Evolutionary conservation across 2,113 vertebrate genomes (phyloP).

Genomic region (Chlamydotis undulata): DNA sequence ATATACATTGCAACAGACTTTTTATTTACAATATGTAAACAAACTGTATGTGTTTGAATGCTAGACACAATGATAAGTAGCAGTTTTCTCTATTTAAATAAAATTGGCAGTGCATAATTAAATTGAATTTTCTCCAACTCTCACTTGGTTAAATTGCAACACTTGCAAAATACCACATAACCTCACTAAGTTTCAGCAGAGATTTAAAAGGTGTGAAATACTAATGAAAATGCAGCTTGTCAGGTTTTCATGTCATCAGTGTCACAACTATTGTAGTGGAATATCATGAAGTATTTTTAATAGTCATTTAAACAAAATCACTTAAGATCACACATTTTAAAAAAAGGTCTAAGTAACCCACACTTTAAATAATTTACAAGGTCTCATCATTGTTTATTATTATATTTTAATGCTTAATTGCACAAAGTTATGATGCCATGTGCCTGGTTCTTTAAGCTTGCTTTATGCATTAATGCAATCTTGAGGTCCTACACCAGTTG

Average conservation of each 20-base stretch:
- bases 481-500: background rate
- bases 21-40: background rate
- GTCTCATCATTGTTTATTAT: background rate
- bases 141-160: background rate
- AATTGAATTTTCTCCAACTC: background rate
- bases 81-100: background rate
- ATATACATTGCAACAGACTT: background rate
- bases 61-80: background rate
- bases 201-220: background rate
- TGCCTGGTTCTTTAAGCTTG: background rate
- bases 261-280: background rate
- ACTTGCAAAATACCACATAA: background rate
- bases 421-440: background rate
- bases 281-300: background rate
- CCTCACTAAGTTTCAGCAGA: background rate
- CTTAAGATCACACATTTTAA: background rate
- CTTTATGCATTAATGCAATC: background rate
- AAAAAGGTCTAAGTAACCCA: background rate
- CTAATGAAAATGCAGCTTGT: background rate
- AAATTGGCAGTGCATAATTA: background rate
- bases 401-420: no score
- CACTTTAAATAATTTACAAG: background rate
- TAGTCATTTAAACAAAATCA: background rate
- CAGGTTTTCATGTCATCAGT: background rate
- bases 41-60: background rate